phyloP scores from a whole-genome alignment of 2,113 vertebrate genomes.

The Cyanistes caeruleus region DNA sequence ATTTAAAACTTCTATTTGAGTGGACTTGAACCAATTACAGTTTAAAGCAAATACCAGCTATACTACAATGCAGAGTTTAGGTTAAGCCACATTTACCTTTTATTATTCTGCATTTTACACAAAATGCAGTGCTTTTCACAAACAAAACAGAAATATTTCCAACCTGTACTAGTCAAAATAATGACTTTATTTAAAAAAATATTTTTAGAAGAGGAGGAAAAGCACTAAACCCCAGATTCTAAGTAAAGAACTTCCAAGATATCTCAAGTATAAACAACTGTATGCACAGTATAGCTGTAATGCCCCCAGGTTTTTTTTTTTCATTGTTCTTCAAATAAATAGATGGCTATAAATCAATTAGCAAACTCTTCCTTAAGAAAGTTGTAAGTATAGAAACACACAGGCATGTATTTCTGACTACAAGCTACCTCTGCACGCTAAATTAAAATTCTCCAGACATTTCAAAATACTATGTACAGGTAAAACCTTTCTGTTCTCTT shows the following conservation, averaged over 20 bases:
- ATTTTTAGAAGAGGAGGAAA: not conserved
- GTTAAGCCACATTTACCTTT: not conserved
- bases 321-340: not conserved
- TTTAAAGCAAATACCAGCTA: not conserved
- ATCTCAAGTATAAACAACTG: not conserved
- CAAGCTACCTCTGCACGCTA: not conserved
- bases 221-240: not conserved
- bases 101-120: not conserved
- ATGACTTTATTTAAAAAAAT: not conserved
- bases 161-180: not conserved
- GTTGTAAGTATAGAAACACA: not conserved
- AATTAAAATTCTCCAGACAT: not conserved
- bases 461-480: not conserved
- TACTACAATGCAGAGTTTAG: not conserved
- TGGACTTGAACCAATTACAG: not conserved
- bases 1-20: not conserved
- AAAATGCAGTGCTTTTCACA: not conserved
- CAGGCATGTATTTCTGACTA: not conserved
- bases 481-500: not conserved
- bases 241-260: not conserved
- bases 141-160: not conserved
- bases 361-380: not conserved
- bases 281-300: not conserved
- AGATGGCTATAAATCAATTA: not conserved
- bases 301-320: fast-evolving